Percentiles rank a stretch among this genome's conserved stretches.
These are phyloP conservation scores for Drosophila ezoana DNA, from an alignment of 2,888 invertebrate species.

Conservation along the genomic window DNA sequence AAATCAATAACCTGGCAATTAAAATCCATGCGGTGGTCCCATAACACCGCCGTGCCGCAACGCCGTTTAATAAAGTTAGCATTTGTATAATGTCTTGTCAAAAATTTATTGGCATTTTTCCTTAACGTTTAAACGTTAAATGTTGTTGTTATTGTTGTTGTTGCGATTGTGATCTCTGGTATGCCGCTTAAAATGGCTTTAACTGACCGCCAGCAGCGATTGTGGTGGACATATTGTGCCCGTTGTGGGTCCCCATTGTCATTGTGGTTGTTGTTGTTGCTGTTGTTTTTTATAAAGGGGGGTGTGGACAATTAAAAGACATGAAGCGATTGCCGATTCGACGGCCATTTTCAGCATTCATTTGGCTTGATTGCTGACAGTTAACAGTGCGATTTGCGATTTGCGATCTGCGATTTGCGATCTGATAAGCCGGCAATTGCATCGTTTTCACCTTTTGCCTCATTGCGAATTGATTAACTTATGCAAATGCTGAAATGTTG, in stretches of 20 bases:
- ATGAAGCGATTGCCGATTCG: constrained; percentile 53
- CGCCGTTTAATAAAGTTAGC: constrained; percentile 69
- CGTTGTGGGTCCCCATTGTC: constrained; percentile 24
- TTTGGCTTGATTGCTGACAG: constrained; percentile 62
- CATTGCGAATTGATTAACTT: constrained; percentile 83
- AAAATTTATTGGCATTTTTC: constrained; percentile 75
- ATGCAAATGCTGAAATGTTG: constrained; percentile 76
- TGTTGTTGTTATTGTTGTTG: constrained; percentile 25
- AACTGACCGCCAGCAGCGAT: constrained; percentile 49
- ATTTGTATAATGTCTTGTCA: constrained; percentile 76
- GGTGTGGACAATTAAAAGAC: constrained; percentile 65
- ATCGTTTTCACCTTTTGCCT: constrained; percentile 73
- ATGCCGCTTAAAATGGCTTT: constrained; percentile 59
- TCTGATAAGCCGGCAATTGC: constrained; percentile 53
- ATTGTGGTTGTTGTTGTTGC: constrained; percentile 17
- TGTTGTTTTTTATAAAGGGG: constrained; percentile 6
- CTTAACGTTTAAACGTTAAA: constrained; percentile 32
- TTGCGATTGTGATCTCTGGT: constrained; percentile 69
- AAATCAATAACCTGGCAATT: constrained; percentile 69
- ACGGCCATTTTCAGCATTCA: constrained; percentile 42
- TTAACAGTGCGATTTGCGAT: constrained; percentile 48
- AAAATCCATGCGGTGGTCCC: constrained; percentile 73
- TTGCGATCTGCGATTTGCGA: constrained; percentile 5
- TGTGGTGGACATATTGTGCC: constrained; percentile 41
- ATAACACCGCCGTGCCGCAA: constrained; percentile 13